These are phyloP conservation scores for Fopius arisanus DNA, from an alignment of 1,140 invertebrate species.

Conservation along the genomic window DNA sequence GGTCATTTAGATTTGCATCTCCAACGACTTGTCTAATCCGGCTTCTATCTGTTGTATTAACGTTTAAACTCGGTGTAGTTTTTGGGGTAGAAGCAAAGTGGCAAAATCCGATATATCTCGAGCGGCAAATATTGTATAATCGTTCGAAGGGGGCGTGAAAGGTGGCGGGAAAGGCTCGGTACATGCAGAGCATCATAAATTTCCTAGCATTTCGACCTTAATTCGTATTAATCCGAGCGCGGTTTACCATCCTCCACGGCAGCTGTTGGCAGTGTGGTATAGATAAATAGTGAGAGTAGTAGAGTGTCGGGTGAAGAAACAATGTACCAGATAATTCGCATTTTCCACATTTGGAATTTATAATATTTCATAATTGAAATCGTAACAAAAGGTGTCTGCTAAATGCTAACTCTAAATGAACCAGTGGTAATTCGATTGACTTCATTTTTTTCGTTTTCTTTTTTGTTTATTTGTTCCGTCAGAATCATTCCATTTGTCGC, in stretches of 20 bases:
- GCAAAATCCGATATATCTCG: conserved; percentile 1
- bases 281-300: not conserved
- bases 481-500: conserved; percentile 85
- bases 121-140: conserved; percentile 1
- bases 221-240: conserved; percentile 32
- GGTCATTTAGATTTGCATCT: not conserved
- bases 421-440: not conserved
- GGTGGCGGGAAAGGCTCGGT: not conserved
- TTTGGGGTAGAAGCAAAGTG: not conserved
- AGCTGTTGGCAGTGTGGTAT: not conserved
- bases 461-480: conserved; percentile 25
- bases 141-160: not conserved
- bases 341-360: not conserved
- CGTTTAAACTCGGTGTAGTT: not conserved
- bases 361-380: not conserved
- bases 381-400: no score
- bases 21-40: not conserved
- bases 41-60: not conserved
- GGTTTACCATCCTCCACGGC: conserved; percentile 20
- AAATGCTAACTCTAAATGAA: not conserved
- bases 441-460: not conserved
- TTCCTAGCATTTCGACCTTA: conserved; percentile 23
- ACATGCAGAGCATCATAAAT: not conserved
- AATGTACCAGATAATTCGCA: not conserved
- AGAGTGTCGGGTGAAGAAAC: not conserved